phyloP scores from a whole-genome alignment of 2,113 vertebrate species.

The Colistium nudipinnis region DNA sequence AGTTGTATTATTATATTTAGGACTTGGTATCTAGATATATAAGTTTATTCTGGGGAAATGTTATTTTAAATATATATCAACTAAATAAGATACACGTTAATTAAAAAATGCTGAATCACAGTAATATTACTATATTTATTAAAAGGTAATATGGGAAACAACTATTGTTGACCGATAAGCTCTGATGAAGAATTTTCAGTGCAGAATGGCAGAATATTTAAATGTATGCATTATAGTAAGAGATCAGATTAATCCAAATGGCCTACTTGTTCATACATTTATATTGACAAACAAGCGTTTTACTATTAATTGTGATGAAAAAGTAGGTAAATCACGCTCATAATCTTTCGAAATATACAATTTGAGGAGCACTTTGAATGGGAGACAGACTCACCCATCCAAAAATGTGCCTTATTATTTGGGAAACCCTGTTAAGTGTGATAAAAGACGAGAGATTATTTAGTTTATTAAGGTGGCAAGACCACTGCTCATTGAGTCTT shows the following conservation, averaged over 20 bases:
- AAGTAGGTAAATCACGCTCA: neutral
- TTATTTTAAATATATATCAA: neutral
- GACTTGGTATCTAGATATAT: no score
- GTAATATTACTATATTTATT: neutral
- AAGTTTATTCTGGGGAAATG: no score
- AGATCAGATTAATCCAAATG: neutral
- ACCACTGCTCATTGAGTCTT: slow-evolving; percentile 6
- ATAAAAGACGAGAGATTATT: neutral
- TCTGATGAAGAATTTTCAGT: neutral
- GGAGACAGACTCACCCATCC: neutral
- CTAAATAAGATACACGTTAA: neutral
- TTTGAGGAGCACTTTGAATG: neutral
- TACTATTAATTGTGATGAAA: neutral
- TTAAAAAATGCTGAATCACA: neutral
- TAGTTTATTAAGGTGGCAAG: neutral
- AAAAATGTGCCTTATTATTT: neutral
- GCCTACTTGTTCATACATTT: neutral
- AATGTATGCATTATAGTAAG: neutral
- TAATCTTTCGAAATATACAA: neutral
- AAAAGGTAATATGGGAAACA: neutral
- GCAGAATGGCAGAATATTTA: neutral
- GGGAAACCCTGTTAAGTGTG: slow-evolving; percentile 3
- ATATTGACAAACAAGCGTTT: neutral
- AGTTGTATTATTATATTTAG: no score
- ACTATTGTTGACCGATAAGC: neutral